Conservation (phyloP, 2,113 vertebrate genomes). For the Microcebus lehilahytsara region DNA sequence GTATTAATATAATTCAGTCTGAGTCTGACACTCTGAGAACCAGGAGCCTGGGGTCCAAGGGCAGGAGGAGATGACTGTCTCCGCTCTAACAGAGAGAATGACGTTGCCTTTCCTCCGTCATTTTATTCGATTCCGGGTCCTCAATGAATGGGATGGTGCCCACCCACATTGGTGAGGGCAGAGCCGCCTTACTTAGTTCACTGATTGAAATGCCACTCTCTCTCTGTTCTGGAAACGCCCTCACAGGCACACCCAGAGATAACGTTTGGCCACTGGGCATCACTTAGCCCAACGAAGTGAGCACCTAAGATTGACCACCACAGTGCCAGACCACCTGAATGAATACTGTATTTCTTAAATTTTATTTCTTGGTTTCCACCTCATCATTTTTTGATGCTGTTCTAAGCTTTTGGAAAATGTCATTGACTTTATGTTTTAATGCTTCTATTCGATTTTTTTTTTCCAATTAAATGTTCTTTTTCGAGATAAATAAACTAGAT, state of each 20-base stretch:
- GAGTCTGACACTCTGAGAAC: neutral
- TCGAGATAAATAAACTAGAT: neutral
- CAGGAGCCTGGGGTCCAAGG: neutral
- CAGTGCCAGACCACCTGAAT: neutral
- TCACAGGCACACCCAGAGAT: neutral
- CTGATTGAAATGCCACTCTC: neutral
- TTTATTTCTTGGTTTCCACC: neutral
- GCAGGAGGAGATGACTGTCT: neutral
- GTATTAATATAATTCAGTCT: neutral
- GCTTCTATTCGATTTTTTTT: neutral
- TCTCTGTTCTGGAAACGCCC: neutral
- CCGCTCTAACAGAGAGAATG: neutral
- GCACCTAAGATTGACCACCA: no score
- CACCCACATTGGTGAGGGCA: neutral
- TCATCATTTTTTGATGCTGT: neutral
- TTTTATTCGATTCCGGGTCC: neutral
- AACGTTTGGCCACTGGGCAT: neutral
- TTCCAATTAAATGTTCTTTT: neutral
- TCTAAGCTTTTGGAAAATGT: neutral
- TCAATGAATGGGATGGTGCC: neutral
- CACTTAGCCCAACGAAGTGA: neutral
- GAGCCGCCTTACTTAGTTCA: neutral
- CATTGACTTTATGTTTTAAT: neutral
- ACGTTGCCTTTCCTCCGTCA: neutral
- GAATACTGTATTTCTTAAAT: neutral